Evolutionary conservation across 2,888 invertebrate genomes (phyloP).

Genomic region (Acanthococcus lagerstroemiae): DNA sequence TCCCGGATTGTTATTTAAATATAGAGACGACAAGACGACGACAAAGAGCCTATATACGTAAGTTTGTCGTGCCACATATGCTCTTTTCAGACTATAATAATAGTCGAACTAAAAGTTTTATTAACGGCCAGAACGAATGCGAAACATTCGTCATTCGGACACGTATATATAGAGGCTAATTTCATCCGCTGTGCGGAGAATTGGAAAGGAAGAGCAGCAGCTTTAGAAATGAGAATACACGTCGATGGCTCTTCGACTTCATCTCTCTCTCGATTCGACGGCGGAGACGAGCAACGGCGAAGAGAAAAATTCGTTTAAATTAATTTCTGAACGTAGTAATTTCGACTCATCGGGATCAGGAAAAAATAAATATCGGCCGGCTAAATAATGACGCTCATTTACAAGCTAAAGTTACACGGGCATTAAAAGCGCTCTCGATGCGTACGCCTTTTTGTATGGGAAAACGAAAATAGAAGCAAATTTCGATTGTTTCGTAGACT

Average conservation of each 20-base stretch:
- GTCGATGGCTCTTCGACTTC: not conserved
- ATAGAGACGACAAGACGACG: not conserved
- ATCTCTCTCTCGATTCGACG: not conserved
- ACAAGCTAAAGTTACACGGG: not conserved
- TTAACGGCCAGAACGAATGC: constrained; percentile 17
- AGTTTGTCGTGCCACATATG: not conserved
- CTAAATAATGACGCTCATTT: constrained; percentile 25
- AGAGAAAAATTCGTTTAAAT: constrained; percentile 17
- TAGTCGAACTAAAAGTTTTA: constrained; percentile 3
- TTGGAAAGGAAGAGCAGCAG: not conserved
- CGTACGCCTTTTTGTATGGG: not conserved
- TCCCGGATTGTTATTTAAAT: constrained; percentile 4
- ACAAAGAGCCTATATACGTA: not conserved
- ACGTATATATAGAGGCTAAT: not conserved
- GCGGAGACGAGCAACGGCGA: not conserved
- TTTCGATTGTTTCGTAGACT: constrained; percentile 12
- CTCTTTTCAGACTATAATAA: not conserved
- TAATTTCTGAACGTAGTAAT: constrained; percentile 11
- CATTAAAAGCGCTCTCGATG: not conserved
- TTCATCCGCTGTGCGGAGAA: not conserved
- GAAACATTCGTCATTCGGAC: constrained; percentile 20
- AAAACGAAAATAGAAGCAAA: constrained; percentile 16
- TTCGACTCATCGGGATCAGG: constrained; percentile 1
- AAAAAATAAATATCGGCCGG: constrained; percentile 11
- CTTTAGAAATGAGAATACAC: not conserved